These are phyloP conservation scores for Dendrocincla fuliginosa DNA, from an alignment of 2,797 vertebrate genomes.

Conservation along the genomic window DNA sequence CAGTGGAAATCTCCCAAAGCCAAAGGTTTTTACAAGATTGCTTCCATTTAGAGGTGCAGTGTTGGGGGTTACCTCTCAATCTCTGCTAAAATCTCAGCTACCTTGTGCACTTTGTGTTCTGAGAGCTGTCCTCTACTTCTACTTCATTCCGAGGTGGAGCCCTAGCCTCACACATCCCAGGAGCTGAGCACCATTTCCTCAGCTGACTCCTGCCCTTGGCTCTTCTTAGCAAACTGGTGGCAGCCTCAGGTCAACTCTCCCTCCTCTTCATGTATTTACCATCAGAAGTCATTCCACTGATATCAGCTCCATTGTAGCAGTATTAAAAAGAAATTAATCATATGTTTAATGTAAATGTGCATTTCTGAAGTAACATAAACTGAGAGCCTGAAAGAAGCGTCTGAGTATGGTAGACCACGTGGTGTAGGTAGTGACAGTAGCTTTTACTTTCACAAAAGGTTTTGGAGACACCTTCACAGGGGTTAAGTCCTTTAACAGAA, in stretches of 20 bases:
- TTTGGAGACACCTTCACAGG: neutral
- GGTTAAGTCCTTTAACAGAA: neutral
- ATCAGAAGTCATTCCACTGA: neutral
- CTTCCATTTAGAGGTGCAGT: neutral
- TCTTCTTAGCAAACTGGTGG: neutral
- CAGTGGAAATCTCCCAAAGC: neutral
- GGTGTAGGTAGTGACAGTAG: neutral
- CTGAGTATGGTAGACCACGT: neutral
- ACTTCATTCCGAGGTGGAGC: neutral
- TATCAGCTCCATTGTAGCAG: neutral
- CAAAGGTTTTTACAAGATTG: neutral
- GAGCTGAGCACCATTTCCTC: neutral
- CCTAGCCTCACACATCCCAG: neutral
- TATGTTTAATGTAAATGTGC: neutral
- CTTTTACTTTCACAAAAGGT: neutral
- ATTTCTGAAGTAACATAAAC: neutral
- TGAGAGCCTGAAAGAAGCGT: neutral
- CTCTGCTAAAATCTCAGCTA: neutral
- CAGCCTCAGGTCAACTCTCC: neutral
- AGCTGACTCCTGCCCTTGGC: neutral
- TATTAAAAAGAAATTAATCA: neutral
- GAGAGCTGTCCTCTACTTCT: neutral
- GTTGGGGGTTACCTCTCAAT: neutral
- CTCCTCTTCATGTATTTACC: neutral
- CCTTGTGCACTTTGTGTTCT: neutral